Evolutionary conservation across 2,113 vertebrate species (phyloP).

Genomic region (Aptenodytes forsteri): DNA sequence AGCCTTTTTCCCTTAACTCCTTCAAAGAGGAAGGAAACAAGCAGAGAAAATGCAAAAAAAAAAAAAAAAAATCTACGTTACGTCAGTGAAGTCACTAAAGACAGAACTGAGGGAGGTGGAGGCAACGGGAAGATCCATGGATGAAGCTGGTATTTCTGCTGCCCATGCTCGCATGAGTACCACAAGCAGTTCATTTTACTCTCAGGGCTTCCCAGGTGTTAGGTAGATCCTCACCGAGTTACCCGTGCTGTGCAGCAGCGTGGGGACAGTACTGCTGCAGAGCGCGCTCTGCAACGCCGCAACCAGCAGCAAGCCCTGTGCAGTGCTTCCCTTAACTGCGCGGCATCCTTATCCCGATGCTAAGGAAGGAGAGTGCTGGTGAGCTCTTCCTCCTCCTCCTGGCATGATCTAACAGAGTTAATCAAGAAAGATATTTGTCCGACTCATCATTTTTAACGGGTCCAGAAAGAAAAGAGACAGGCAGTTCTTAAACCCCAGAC

Average conservation of each 20-base stretch:
- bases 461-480: neutral
- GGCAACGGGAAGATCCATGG: neutral
- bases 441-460: conserved; percentile 2
- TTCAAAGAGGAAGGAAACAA: neutral
- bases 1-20: neutral
- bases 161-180: neutral
- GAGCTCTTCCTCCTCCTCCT: neutral
- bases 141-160: neutral
- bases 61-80: too few species aligned
- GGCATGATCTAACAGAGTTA: neutral
- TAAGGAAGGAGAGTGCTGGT: neutral
- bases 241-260: neutral
- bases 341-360: neutral
- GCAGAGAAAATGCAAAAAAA: neutral
- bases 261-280: neutral
- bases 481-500: conserved; percentile 27
- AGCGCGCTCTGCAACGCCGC: rapidly evolving
- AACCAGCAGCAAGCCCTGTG: neutral
- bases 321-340: too few species aligned
- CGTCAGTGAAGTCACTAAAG: neutral
- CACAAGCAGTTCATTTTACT: neutral
- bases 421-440: neutral
- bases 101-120: neutral
- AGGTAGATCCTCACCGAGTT: neutral
- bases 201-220: neutral